Conservation (phyloP, 2,888 invertebrate genomes). For the Aricia artaxerxes region DNA sequence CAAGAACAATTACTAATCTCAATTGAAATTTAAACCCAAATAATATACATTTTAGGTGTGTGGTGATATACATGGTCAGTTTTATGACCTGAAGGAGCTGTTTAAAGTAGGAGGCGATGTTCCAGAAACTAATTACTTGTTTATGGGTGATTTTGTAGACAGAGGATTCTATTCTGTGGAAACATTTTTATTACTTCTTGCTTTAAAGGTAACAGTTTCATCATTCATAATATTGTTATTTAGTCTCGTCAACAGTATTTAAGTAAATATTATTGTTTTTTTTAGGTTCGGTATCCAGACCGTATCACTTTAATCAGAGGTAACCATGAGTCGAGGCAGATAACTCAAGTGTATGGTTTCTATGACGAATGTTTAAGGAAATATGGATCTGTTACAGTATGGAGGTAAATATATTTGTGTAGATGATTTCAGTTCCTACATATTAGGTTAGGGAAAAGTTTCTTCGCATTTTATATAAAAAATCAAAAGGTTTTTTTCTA, state of each 20-base stretch:
- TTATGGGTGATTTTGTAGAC: constrained; percentile 99
- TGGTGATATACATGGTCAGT: constrained; percentile 99
- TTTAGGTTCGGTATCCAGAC: constrained; percentile 97
- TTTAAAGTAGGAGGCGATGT: constrained; percentile 99
- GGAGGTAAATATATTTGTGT: constrained; percentile 82
- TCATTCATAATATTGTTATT: not conserved
- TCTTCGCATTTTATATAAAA: too few relatives aligned
- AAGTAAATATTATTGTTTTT: constrained; percentile 32
- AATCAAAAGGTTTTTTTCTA: too few relatives aligned
- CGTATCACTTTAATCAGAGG: constrained; percentile 98
- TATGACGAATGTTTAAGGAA: constrained; percentile 99
- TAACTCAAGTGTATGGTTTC: constrained; percentile 99
- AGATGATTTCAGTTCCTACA: not conserved
- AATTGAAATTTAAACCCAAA: too few relatives aligned
- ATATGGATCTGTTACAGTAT: constrained; percentile 98
- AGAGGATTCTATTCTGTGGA: constrained; percentile 99
- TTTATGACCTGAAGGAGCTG: constrained; percentile 98
- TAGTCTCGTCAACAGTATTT: not conserved
- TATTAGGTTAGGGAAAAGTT: not conserved
- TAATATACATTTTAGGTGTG: constrained; percentile 89
- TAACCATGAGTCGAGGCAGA: constrained; percentile 99
- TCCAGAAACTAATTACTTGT: constrained; percentile 99
- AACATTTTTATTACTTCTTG: constrained; percentile 97
- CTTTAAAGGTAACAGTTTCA: constrained; percentile 89
- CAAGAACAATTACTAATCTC: too few relatives aligned